Base-by-base conservation (phyloP, 1,140 invertebrate species). In the Matsumurasca onukii region DNA sequence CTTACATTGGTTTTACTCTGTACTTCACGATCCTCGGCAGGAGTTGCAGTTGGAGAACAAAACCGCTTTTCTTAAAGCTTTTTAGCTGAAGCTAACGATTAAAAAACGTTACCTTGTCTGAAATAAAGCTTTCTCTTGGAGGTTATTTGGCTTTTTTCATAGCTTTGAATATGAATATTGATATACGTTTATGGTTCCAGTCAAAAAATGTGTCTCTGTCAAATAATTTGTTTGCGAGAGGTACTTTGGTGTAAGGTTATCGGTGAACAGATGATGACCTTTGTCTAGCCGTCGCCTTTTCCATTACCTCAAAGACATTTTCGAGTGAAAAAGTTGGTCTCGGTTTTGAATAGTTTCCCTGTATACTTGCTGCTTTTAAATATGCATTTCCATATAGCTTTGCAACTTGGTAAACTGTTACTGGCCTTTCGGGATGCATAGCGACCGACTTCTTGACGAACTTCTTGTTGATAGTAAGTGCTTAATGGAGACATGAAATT, bases 391-490 rank as follows among this genome's bases (percentile, higher is more conserved):
- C n/a, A n/a, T n/a, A n/a, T n/a, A n/a, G n/a, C n/a, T n/a, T n/a
- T n/a, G n/a, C n/a, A n/a, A n/a, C n/a, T n/a, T n/a, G n/a, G n/a
- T n/a, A n/a, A n/a, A n/a, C n/a, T n/a, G n/a, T n/a, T n/a, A n/a
- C n/a, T 59, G 73, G 65, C 49, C 71, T 72, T 13, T 74, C 75
- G 29, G 69, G 65, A 73, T 78, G 72, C 1, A 15, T 25, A 45
- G 29, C 55, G 45, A 83, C 75, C 80, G 80, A 85, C 31, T n/a
- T n/a, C n/a, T n/a, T 45, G 74, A 73, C 81, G 76, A 64, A 69
- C 31, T 73, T 76, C 62, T 75, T 73, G 71, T 22, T 69, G 48
- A 39, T 73, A 73, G 39, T 69, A 71, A 0, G 51, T 27, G 25
- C 59, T 73, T 17, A 73, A 48, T 24, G 70, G 48, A 69, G 70